Conservation (phyloP, 1,140 invertebrate species). For the Papilio machaon region DNA sequence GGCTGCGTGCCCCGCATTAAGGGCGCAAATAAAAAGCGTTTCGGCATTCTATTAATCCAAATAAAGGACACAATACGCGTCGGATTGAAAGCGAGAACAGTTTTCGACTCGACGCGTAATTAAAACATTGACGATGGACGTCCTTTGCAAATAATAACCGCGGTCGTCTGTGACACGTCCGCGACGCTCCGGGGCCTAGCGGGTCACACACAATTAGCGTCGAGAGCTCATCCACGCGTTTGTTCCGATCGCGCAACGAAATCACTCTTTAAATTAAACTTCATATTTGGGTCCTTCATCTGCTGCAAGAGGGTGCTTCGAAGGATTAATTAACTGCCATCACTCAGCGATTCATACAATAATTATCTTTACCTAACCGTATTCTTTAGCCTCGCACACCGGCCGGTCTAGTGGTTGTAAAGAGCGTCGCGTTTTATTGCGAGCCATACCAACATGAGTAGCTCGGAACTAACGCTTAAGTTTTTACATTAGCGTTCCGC, state of each 20-base stretch:
- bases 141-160: constrained; percentile 57
- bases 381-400: constrained; percentile 39
- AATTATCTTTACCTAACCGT: constrained; percentile 59
- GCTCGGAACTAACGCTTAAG: constrained; percentile 16
- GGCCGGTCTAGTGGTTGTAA: constrained; percentile 36
- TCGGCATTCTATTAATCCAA: constrained; percentile 58
- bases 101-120: constrained; percentile 62
- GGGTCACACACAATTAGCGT: constrained; percentile 69
- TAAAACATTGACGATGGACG: constrained; percentile 60
- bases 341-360: constrained; percentile 44
- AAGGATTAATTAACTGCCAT: constrained; percentile 54
- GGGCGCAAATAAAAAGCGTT: constrained; percentile 48
- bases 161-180: constrained; percentile 54
- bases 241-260: constrained; percentile 61
- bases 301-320: constrained; percentile 43
- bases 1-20: constrained; percentile 50
- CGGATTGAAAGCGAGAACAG: constrained; percentile 56
- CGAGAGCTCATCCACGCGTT: constrained; percentile 62
- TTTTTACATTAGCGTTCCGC: constrained; percentile 30
- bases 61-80: constrained; percentile 62
- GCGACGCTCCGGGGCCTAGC: constrained; percentile 7
- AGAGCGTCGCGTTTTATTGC: constrained; percentile 42
- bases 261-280: constrained; percentile 69
- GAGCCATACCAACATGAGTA: constrained; percentile 44
- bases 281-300: constrained; percentile 61